Evolutionary conservation across 2,888 invertebrate species (phyloP), one percentile per base, ranked within the genome.

Genomic region (Agrilus mali): DNA sequence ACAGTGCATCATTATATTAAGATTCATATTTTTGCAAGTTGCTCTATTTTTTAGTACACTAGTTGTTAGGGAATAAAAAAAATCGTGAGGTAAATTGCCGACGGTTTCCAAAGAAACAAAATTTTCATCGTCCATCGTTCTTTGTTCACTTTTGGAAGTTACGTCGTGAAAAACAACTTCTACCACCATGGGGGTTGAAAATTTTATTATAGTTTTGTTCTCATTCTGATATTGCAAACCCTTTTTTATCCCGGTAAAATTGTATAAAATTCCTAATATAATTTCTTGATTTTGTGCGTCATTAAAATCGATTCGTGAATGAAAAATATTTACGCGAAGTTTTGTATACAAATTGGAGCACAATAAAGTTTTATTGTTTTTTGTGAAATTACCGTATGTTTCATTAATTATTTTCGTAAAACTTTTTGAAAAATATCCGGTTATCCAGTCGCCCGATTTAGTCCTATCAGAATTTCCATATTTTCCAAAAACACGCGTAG

Each of bases 381-480:
- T 57, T 42, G 64, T 64, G 42, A 62, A 64, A n/a, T 47, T 50
- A 4, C 63, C 64, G 4, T 41, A 45, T 12, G 55, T 59, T 17
- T 41, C 48, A 38, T 58, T 57, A 7, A 62, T 42, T 36, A 63
- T 44, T 5, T 49, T 45, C 27, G 60, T 48, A n/a, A 62, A 63
- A 31, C 64, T 58, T n/a, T 63, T 53, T 35, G 52, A 43, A 42
- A 51, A 52, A 27, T 71, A 53, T 3, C 27, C 8, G 27, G 10
- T 10, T 10, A 27, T 27, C 27, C 27, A 27, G 10, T 27, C 27
- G 27, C 27, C 10, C 37, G 75, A 60, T 51, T 65, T 64, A n/a
- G 61, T 58, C 77, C 77, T 77, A 40, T 70, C 69, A 1, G 64
- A 55, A 51, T 74, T 73, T 7, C 76, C 76, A 48, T 64, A 69